These are phyloP conservation scores for Elysia chlorotica DNA, from an alignment of 1,140 invertebrate species.

Conservation along the genomic window DNA sequence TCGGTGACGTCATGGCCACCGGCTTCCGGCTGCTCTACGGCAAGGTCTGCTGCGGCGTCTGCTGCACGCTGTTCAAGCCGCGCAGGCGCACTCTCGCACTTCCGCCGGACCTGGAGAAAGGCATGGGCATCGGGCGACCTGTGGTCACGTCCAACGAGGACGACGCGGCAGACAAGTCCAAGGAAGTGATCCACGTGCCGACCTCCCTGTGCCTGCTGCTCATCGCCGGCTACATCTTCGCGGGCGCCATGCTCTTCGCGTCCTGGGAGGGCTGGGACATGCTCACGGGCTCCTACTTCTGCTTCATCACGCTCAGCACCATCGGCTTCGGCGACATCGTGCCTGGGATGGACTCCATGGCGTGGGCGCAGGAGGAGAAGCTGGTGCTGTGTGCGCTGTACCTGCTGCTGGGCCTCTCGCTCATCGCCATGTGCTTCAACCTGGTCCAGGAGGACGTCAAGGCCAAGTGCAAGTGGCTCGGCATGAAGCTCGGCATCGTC, in stretches of 20 bases:
- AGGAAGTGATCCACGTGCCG: conserved; percentile 48
- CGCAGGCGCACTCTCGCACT: conserved; percentile 26
- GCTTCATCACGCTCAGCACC: conserved; percentile 78
- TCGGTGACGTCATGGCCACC: conserved; percentile 92
- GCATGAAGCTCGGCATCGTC: conserved; percentile 51
- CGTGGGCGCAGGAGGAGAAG: conserved; percentile 56
- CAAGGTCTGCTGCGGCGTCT: conserved; percentile 66
- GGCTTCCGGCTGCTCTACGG: conserved; percentile 95
- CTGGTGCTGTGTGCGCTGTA: conserved; percentile 58
- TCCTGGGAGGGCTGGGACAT: conserved; percentile 70
- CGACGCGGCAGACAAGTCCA: conserved; percentile 37
- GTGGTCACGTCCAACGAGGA: conserved; percentile 37
- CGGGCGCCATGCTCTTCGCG: conserved; percentile 59
- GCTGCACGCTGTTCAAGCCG: conserved; percentile 45
- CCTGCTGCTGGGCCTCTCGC: conserved; percentile 88
- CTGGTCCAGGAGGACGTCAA: conserved; percentile 91
- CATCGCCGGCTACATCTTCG: conserved; percentile 59
- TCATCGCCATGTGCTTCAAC: conserved; percentile 99
- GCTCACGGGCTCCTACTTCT: conserved; percentile 92
- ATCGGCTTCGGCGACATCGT: conserved; percentile 96
- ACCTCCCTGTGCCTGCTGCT: conserved; percentile 52
- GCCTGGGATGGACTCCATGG: conserved; percentile 49
- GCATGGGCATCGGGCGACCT: conserved; percentile 23
- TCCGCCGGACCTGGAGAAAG: conserved; percentile 47
- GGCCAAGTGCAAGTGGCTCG: conserved; percentile 73